Evolutionary conservation across 2,888 invertebrate species (phyloP).

Genomic region (Dorcus parallelipipedus): DNA sequence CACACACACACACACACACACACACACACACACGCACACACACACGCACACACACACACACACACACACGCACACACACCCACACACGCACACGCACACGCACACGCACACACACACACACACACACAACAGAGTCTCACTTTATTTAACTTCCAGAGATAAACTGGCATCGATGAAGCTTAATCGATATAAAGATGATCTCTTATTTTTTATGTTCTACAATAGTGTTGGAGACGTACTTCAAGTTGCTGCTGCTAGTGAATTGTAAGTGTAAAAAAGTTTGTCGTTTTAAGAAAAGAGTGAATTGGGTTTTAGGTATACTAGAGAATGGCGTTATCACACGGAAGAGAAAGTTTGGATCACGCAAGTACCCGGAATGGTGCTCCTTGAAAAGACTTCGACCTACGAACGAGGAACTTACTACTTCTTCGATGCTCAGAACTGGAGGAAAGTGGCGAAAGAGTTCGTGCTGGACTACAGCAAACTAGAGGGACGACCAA

Average conservation of each 20-base stretch:
- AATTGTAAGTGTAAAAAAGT: conserved; percentile 72
- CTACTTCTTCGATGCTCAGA: conserved; percentile 98
- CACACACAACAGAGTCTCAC: too few relatives aligned
- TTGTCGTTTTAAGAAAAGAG: background rate
- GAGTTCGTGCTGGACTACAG: conserved; percentile 99
- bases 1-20: too few relatives aligned
- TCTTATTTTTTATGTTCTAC: conserved; percentile 98
- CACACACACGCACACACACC: too few relatives aligned
- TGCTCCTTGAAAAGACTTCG: conserved; percentile 90
- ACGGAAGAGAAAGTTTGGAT: conserved; percentile 99
- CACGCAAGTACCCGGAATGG: conserved; percentile 93
- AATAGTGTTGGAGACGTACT: conserved; percentile 97
- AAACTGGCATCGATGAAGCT: conserved; percentile 93
- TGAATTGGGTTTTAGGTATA: conserved; percentile 65
- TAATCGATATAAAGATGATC: conserved; percentile 97
- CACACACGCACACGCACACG: too few relatives aligned
- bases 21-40: too few relatives aligned
- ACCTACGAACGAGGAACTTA: conserved; percentile 98
- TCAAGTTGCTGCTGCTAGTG: conserved; percentile 95
- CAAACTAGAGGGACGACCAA: conserved; percentile 93
- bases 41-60: too few relatives aligned
- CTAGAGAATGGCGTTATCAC: conserved; percentile 99
- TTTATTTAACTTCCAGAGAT: too few relatives aligned
- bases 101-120: too few relatives aligned
- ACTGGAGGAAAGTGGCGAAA: conserved; percentile 98